Conservation (phyloP, 2,113 vertebrate genomes). For the Tupaia tana region DNA sequence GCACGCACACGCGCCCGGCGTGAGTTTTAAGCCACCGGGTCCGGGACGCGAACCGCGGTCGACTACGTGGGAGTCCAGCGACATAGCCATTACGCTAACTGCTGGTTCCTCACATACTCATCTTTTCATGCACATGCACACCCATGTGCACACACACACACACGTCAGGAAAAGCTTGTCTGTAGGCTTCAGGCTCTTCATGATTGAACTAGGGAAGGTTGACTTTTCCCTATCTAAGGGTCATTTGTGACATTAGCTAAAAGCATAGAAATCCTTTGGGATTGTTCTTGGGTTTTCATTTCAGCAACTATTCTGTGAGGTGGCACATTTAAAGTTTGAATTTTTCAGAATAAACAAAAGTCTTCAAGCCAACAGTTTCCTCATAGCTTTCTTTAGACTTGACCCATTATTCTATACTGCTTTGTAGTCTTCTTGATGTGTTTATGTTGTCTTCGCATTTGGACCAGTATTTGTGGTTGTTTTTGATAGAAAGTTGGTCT, state of each 20-base stretch:
- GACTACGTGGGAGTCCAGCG: too few relatives aligned
- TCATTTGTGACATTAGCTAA: background rate
- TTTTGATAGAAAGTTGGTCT: background rate
- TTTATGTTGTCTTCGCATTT: background rate
- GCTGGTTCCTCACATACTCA: too few relatives aligned
- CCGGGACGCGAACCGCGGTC: too few relatives aligned
- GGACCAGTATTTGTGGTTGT: background rate
- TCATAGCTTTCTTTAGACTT: background rate
- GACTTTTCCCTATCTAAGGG: background rate
- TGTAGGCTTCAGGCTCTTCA: too few relatives aligned
- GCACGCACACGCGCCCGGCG: too few relatives aligned
- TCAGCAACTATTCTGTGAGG: background rate
- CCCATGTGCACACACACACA: background rate
- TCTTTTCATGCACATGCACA: background rate
- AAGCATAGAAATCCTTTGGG: background rate
- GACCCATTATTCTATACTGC: too few relatives aligned
- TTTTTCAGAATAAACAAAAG: background rate
- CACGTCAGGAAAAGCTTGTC: background rate
- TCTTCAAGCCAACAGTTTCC: background rate
- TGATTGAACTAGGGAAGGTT: background rate
- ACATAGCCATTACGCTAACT: too few relatives aligned
- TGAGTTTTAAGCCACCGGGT: too few relatives aligned
- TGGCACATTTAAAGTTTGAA: background rate
- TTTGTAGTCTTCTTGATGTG: accelerated
- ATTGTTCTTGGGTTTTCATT: background rate